Conservation (phyloP, 2,888 invertebrate genomes). For the Corbicula japonica region DNA sequence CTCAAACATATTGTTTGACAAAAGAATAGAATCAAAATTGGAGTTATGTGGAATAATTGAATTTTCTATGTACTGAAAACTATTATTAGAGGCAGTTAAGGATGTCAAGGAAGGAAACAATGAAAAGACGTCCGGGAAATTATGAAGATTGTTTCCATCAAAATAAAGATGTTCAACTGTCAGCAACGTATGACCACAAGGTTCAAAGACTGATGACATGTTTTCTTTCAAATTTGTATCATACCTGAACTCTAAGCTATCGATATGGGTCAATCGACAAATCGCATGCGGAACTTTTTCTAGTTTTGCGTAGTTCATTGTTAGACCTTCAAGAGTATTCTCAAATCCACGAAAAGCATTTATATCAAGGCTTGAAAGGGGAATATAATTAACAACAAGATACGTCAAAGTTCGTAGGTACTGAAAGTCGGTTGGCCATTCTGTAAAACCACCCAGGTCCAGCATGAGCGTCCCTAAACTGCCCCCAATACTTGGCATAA, state of each 20-base stretch:
- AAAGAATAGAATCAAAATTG: not conserved
- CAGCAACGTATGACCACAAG: not conserved
- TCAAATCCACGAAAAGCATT: constrained; percentile 3
- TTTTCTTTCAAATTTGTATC: not conserved
- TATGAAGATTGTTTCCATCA: not conserved
- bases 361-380: not conserved
- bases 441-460: not conserved
- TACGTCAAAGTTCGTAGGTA: not conserved
- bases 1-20: not conserved
- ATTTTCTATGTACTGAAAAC: not conserved
- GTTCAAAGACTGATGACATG: not conserved
- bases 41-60: not conserved
- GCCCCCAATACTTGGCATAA: not conserved
- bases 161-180: not conserved
- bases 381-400: not conserved
- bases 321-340: not conserved
- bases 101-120: not conserved
- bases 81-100: not conserved
- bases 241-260: not conserved
- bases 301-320: not conserved
- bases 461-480: not conserved
- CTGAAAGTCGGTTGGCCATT: not conserved
- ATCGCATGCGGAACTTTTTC: not conserved
- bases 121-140: not conserved
- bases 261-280: not conserved